Evolutionary conservation across 2,797 vertebrate genomes (phyloP).

Genomic region (Amblyraja radiata): DNA sequence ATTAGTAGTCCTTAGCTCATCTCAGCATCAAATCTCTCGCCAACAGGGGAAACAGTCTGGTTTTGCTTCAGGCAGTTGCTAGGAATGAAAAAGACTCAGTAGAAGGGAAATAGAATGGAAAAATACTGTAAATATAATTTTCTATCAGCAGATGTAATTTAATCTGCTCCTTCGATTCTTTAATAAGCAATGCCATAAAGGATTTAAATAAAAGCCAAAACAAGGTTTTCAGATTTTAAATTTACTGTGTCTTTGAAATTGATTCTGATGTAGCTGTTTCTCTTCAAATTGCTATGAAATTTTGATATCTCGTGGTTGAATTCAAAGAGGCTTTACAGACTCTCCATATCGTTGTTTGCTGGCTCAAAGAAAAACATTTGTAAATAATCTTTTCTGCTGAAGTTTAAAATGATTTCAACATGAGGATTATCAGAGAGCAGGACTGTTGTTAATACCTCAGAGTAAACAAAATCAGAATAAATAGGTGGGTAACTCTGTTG

Average conservation of each 20-base stretch:
- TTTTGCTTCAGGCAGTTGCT: too few species aligned
- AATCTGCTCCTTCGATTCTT: not conserved
- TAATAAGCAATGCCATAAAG: not conserved
- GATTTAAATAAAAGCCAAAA: not conserved
- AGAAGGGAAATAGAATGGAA: too few species aligned
- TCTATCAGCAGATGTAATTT: not conserved
- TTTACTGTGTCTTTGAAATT: not conserved
- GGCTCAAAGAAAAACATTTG: not conserved
- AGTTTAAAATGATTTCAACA: not conserved
- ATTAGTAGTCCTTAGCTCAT: too few species aligned
- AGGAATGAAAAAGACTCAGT: too few species aligned
- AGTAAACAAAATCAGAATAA: not conserved
- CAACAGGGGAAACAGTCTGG: too few species aligned
- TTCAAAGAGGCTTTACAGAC: not conserved
- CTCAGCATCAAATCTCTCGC: too few species aligned
- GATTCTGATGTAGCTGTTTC: not conserved
- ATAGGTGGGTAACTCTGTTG: not conserved
- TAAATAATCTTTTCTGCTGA: not conserved
- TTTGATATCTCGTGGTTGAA: slow-evolving; percentile 4
- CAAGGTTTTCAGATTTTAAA: not conserved
- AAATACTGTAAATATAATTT: not conserved
- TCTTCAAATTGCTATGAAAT: not conserved
- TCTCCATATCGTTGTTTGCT: not conserved
- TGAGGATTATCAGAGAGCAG: not conserved
- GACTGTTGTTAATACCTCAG: not conserved